Base-by-base conservation (phyloP, 2,888 invertebrate genomes). In the Eremobia ochroleuca region DNA sequence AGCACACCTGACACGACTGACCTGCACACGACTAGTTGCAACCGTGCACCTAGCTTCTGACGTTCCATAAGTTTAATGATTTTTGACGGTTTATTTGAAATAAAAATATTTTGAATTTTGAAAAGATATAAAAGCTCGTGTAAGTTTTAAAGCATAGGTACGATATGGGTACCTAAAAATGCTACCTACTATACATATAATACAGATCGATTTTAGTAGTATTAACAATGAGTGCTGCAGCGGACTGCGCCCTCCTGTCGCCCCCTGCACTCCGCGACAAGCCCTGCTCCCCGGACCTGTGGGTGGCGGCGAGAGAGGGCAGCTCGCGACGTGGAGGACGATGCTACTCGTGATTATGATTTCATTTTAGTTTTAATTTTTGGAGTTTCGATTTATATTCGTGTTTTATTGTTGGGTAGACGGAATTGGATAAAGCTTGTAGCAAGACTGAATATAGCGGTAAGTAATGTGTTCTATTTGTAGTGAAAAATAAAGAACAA, bases 151-250 rank as follows among this genome's bases (percentile, higher is more conserved):
- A 28, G 49, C 37, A 40, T 25, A n/a, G n/a, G n/a, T n/a, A 13
- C n/a, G 15, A 49, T 15, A 49, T 21, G 11, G 18, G 25, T 34
- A 8, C 4, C 25, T 31, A 49, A 28, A 52, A 18, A 2, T 9
- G 34, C 15, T 9, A 34, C 15, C 5, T 46, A 67, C 9, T 62
- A 28, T 3, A 21, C n/a, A 61, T n/a, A 40, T 52, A 52, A 40
- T 73, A 31, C 31, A 65, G 76, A 80, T 83, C 77, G 71, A 81
- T 85, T 67, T 69, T 62, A 73, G 64, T 49, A 69, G 75, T 58
- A 69, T 83, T 74, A 74, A 80, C 69, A 86, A 86, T 86, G 71
- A 80, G 68, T 68, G 81, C 70, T 75, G 82, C 75, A 83, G 21
- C n/a, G 68, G 18, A 55, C 65, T 83, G 79, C 88, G 73, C 84